Evolutionary conservation across 2,113 vertebrate species (phyloP).

Genomic region (Taurulus bubalis): DNA sequence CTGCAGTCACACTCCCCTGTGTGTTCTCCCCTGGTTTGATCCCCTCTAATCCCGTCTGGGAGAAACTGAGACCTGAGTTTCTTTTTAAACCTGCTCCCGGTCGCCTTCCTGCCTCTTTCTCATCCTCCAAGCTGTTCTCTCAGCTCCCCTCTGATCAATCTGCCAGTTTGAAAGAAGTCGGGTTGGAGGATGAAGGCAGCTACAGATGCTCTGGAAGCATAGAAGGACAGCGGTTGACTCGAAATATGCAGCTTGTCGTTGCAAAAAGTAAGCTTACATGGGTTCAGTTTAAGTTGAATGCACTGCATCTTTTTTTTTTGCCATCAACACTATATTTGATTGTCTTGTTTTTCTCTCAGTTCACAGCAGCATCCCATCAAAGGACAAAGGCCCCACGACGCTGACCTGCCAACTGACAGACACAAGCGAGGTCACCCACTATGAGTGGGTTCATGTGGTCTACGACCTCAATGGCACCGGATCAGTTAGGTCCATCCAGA

Average conservation of each 20-base stretch:
- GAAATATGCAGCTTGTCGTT: conserved; percentile 73
- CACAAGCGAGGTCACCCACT: conserved; percentile 59
- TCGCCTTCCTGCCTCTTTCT: conserved; percentile 33
- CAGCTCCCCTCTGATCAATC: conserved; percentile 56
- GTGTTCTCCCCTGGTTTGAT: conserved; percentile 66
- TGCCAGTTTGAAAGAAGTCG: conserved; percentile 59
- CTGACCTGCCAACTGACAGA: conserved; percentile 79
- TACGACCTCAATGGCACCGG: conserved; percentile 56
- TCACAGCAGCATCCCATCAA: conserved; percentile 9
- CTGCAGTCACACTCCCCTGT: conserved; percentile 76
- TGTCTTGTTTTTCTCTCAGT: conserved; percentile 64
- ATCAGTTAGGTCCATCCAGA: conserved; percentile 33
- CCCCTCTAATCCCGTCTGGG: conserved; percentile 50
- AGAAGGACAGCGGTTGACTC: conserved; percentile 33
- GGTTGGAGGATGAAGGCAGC: conserved; percentile 63
- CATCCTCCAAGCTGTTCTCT: not conserved
- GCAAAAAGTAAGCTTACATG: conserved; percentile 68
- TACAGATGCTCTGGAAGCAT: conserved; percentile 76
- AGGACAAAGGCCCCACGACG: conserved; percentile 14
- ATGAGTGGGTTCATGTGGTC: conserved; percentile 76
- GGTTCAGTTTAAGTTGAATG: not conserved
- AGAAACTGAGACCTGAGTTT: conserved; percentile 38
- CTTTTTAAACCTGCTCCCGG: not conserved
- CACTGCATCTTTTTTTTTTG: not conserved
- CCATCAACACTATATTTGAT: not conserved